Conservation (phyloP, 2,888 invertebrate species). For the Bombylius discolor region DNA sequence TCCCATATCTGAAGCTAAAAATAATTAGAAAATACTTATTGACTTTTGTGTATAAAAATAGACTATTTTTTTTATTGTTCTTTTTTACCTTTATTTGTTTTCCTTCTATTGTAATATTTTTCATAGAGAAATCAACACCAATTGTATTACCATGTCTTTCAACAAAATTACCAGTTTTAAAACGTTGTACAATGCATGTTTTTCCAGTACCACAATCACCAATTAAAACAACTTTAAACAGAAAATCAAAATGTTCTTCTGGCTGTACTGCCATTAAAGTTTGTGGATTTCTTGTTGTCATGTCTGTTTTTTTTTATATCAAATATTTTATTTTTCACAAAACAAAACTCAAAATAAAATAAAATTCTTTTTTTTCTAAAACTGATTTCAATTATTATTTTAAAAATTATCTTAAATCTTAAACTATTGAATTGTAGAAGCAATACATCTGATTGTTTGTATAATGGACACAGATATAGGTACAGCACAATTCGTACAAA, state of each 20-base stretch:
- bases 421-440: too few relatives aligned
- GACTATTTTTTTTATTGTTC: background rate
- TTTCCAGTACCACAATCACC: constrained; percentile 86
- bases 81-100: constrained; percentile 82
- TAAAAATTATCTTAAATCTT: too few relatives aligned
- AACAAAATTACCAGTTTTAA: constrained; percentile 89
- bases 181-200: constrained; percentile 90
- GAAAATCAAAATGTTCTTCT: constrained; percentile 80
- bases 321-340: too few relatives aligned
- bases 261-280: constrained; percentile 58
- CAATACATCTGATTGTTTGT: too few relatives aligned
- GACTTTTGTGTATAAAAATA: background rate
- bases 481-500: too few relatives aligned
- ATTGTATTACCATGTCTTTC: constrained; percentile 94
- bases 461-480: too few relatives aligned
- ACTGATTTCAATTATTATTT: too few relatives aligned
- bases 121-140: constrained; percentile 97
- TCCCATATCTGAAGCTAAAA: constrained; percentile 75
- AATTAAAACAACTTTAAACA: constrained; percentile 87
- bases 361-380: too few relatives aligned
- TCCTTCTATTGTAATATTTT: constrained; percentile 84
- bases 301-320: constrained; percentile 26
- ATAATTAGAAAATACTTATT: constrained; percentile 8
- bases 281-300: constrained; percentile 63
- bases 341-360: too few relatives aligned